Base-by-base conservation (phyloP, 2,888 invertebrate genomes). In the Cantharis flavilabris region DNA sequence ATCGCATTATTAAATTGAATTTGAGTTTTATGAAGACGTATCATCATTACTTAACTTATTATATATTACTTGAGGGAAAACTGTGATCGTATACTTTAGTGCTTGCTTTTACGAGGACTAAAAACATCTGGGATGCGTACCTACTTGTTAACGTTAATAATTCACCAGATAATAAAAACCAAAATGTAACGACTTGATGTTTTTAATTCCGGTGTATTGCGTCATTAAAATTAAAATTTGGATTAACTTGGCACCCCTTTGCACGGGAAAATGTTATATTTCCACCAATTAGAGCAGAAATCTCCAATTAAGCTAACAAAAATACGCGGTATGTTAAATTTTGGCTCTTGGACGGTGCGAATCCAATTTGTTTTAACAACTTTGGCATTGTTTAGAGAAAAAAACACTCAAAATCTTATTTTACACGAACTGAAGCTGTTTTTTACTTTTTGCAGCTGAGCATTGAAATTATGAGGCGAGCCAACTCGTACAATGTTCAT, bases 11-110 rank as follows among this genome's bases (percentile, higher is more conserved):
- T 77, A 77, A 77, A 77, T 77, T 71, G 65, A 23, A 67, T 70
- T 73, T 73, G 73, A 77, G 67, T 73, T 70, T 77, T 74, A 77
- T 72, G 72, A 72, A 76, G 76, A 76, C 69, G 76, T 76, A 76
- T 71, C 69, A 64, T 75, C 75, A 76, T 76, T 76, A 72, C 76
- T 72, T 62, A 33, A 72, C 69, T 76, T 76, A 76, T 62, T 76
- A 72, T 71, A 67, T 72, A 49, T 70, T 76, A 49, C 72, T 62
- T 67, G 62, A 72, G 63, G 72, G 71, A 69, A 71, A 75, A 72
- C 75, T 72, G 65, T 71, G 71, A 75, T 75, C 75, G 71, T 75
- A 75, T 75, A 75, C 69, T 75, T 75, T 75, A 75, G 71, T 75
- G 26, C 75, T 67, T 26, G 14, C 62, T 72, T 75, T 75, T 75